These are phyloP conservation scores for Lasioglossum pauxillum DNA, from an alignment of 2,888 invertebrate species.

Conservation along the genomic window DNA sequence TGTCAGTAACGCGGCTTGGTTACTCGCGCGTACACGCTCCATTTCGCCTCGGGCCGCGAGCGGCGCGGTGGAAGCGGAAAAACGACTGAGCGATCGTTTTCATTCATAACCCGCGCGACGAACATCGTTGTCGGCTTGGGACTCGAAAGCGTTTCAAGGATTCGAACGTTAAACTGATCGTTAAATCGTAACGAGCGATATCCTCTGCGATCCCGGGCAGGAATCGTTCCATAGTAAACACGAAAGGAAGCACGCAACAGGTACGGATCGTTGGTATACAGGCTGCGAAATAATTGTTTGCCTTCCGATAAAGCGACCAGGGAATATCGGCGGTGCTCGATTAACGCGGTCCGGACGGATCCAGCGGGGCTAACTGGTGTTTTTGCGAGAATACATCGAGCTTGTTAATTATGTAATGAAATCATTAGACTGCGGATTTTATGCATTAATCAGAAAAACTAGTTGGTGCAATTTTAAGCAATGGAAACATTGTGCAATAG, in stretches of 20 bases:
- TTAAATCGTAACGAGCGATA: slow-evolving; percentile 41
- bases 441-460: neutral
- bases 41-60: neutral
- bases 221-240: slow-evolving; percentile 31
- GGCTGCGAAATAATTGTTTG: slow-evolving; percentile 12
- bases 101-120: slow-evolving; percentile 12
- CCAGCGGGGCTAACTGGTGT: neutral
- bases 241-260: slow-evolving; percentile 50
- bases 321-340: neutral
- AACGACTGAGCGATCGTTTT: slow-evolving; percentile 28
- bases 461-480: neutral
- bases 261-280: slow-evolving; percentile 36
- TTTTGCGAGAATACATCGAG: neutral
- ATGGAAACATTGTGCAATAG: too few species aligned
- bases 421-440: neutral
- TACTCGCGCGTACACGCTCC: slow-evolving; percentile 6
- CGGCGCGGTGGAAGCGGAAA: slow-evolving; percentile 10
- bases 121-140: neutral
- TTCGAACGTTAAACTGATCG: slow-evolving; percentile 38
- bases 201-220: slow-evolving; percentile 40
- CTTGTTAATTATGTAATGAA: neutral
- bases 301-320: neutral
- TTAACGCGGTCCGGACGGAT: neutral
- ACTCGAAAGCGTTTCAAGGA: slow-evolving; percentile 57
- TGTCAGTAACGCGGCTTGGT: slow-evolving; percentile 14